Base-by-base conservation (phyloP, 2,797 vertebrate genomes). In the Catharus ustulatus region DNA sequence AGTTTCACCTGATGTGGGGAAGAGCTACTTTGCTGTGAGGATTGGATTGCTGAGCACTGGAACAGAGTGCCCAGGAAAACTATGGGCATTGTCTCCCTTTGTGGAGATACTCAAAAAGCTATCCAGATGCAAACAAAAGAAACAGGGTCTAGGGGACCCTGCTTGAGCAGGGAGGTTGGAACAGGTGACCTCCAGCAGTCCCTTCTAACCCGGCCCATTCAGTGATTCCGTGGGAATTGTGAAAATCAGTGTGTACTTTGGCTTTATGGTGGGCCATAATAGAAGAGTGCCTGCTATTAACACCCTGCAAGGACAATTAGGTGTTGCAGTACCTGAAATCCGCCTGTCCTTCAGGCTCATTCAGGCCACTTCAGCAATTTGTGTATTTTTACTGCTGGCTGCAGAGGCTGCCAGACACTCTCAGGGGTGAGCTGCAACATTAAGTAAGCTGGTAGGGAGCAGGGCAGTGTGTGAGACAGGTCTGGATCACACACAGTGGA, bases 141-240 rank as follows among this genome's bases (percentile, higher is more conserved):
- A 62, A 21, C 0, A 0, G 30, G 21, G 6, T 69, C 21, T 7
- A 26, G 42, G 20, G 30, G 11, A 52, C 16, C 13, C 29, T 46
- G 24, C 34, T 46, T 16, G 16, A 54, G 29, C 23, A n/a, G 24
- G 20, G 30, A 40, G 42, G 9, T 26, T 46, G 34, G 73, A 54
- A 20, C 34, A 34, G 24, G 14, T 3, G 11, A 21, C 6, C 23
- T 54, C 40, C 63, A 40, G 13, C 23, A 13, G 19, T 51, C 11
- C 15, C 22, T 57, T 58, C 36, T 26, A 57, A n/a, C 23, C 43
- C 3, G 1, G 8, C 13, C 21, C 11, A 4, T n/a, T 57, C 27
- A 27, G 18, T 5, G 8, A 43, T 27, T 27, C 15, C 4, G 0
- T 14, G 1, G 34, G 42, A 81, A 64, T 38, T 62, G 30, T 43